Percentiles rank a stretch among this genome's conserved stretches.
These are phyloP conservation scores for Saccopteryx leptura DNA, from an alignment of 2,113 vertebrate species.

Conservation along the genomic window DNA sequence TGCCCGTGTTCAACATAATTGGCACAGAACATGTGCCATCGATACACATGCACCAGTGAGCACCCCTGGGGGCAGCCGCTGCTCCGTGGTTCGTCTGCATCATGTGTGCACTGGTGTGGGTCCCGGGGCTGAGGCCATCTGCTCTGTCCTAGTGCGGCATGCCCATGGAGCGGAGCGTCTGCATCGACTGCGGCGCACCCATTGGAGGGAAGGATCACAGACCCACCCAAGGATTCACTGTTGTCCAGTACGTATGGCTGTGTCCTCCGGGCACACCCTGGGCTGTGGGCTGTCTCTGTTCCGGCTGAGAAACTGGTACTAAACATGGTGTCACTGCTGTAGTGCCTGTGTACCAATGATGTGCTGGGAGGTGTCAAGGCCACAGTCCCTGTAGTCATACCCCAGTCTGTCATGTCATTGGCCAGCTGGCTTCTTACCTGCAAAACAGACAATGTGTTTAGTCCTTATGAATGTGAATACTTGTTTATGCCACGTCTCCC, in stretches of 20 bases:
- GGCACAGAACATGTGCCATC: neutral
- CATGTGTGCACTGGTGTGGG: too few relatives aligned
- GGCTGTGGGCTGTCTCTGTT: neutral
- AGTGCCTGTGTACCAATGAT: neutral
- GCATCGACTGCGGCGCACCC: constrained; percentile 87
- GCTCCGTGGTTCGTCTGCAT: too few relatives aligned
- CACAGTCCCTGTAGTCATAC: neutral
- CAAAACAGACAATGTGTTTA: neutral
- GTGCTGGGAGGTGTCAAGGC: fast-evolving
- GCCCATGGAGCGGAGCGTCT: constrained; percentile 88
- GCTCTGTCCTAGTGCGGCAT: constrained; percentile 90
- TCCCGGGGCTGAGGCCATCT: neutral
- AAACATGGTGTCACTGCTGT: fast-evolving
- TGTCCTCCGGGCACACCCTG: fast-evolving
- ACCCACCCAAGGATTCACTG: constrained; percentile 76
- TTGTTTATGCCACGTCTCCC: neutral
- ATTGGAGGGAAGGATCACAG: constrained; percentile 89
- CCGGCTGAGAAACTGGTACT: neutral
- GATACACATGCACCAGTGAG: fast-evolving
- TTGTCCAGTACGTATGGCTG: neutral
- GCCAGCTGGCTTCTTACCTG: neutral
- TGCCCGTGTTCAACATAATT: fast-evolving
- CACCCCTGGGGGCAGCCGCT: neutral
- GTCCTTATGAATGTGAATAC: too few relatives aligned
- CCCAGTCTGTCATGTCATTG: neutral